Conservation (phyloP, 1,140 invertebrate genomes). For the Drosophila seguyi region DNA sequence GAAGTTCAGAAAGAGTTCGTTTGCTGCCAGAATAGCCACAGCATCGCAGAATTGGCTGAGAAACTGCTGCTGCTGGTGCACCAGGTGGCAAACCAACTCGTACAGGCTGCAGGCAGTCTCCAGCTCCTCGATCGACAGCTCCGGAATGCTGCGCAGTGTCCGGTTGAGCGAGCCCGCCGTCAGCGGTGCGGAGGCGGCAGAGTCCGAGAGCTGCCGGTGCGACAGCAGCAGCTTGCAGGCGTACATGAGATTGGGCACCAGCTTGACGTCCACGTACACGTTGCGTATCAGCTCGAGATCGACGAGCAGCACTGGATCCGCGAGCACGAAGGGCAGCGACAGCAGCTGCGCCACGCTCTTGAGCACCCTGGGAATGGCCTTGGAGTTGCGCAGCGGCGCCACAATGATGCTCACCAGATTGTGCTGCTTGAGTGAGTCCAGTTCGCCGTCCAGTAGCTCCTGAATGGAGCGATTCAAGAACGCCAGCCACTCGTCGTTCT, state of each 20-base stretch:
- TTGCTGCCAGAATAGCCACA: conserved; percentile 88
- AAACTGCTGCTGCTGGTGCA: conserved; percentile 89
- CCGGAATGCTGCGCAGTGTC: conserved; percentile 82
- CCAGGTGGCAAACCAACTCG: conserved; percentile 90
- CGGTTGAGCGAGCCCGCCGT: conserved; percentile 52
- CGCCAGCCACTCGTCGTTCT: conserved; percentile 93
- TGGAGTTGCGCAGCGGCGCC: conserved; percentile 89
- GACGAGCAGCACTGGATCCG: conserved; percentile 87
- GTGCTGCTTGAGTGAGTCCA: conserved; percentile 89
- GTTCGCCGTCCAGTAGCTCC: conserved; percentile 91
- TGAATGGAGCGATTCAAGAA: conserved; percentile 89
- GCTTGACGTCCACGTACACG: conserved; percentile 91
- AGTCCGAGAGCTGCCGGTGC: conserved; percentile 72
- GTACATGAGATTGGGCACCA: conserved; percentile 91
- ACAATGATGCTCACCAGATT: conserved; percentile 91
- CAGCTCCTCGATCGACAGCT: conserved; percentile 87
- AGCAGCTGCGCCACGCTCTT: conserved; percentile 90
- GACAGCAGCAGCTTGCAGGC: conserved; percentile 88
- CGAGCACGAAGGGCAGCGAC: conserved; percentile 89
- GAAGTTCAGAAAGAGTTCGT: conserved; percentile 86
- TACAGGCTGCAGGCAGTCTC: conserved; percentile 89
- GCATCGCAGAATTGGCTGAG: conserved; percentile 92
- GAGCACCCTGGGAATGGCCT: conserved; percentile 88
- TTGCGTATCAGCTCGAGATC: conserved; percentile 85
- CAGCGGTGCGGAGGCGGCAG: conserved; percentile 55